phyloP scores from a whole-genome alignment of 2,113 vertebrate species.

The Myanophis thanlyinensis region DNA sequence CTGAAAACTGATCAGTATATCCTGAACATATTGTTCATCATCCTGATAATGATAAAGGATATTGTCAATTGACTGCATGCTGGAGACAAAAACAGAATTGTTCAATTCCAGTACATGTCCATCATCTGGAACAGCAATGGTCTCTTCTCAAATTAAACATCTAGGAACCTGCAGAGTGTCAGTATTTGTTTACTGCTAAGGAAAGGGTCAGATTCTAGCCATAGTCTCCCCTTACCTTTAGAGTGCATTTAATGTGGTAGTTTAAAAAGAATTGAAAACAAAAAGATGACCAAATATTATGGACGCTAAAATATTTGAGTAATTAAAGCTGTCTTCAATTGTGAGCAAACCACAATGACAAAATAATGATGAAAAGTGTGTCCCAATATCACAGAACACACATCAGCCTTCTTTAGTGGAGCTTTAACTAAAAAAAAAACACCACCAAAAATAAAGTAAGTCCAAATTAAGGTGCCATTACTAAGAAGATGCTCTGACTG shows the following conservation, averaged over 20 bases:
- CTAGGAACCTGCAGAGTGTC: background rate
- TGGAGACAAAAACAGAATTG: background rate
- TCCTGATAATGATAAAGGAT: background rate
- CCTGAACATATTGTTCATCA: constrained; percentile 31
- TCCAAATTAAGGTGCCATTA: background rate
- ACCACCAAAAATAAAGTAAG: background rate
- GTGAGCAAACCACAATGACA: background rate
- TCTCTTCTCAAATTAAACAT: too few species aligned
- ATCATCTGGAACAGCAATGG: background rate
- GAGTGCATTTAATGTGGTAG: background rate
- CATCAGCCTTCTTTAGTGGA: background rate
- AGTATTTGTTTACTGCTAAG: background rate
- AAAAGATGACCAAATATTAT: background rate
- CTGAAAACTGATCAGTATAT: constrained; percentile 32
- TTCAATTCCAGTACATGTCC: background rate
- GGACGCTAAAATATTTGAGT: background rate
- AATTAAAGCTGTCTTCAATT: background rate
- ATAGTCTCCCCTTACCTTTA: background rate
- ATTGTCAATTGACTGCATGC: constrained; percentile 14
- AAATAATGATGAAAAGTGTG: background rate
- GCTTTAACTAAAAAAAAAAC: background rate
- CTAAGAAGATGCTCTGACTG: background rate
- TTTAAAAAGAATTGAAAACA: background rate
- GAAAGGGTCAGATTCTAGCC: background rate
- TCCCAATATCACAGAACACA: background rate